A percentile compares a stretch with the other conserved stretches of the same genome.
Evolutionary conservation across 2,888 invertebrate species (phyloP).

Genomic region (Tineola bisselliella): DNA sequence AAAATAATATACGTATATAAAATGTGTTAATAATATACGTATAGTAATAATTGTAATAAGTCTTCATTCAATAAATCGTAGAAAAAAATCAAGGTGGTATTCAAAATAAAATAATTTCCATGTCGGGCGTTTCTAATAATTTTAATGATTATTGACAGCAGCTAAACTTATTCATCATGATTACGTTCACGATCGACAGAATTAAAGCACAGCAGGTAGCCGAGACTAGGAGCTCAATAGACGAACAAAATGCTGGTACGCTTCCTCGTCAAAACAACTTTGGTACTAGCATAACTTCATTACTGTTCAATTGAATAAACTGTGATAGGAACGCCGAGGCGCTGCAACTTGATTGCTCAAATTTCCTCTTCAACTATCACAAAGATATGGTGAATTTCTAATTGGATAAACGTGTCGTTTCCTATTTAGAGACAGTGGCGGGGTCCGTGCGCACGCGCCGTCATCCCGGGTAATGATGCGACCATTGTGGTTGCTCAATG

Average conservation of each 20-base stretch:
- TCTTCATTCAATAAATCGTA: neutral
- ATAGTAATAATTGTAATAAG: neutral
- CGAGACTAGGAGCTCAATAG: neutral
- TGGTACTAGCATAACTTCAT: conserved; percentile 56
- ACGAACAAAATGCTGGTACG: neutral
- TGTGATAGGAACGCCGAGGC: conserved; percentile 62
- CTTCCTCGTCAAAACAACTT: neutral
- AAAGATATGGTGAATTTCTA: conserved; percentile 70
- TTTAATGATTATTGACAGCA: conserved; percentile 10
- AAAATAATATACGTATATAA: no score
- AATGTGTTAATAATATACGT: no score
- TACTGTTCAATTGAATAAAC: conserved; percentile 68
- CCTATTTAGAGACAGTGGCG: conserved; percentile 66
- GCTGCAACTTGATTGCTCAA: conserved; percentile 67
- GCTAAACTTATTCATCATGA: conserved; percentile 8
- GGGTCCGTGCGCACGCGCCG: conserved; percentile 49
- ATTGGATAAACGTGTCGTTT: conserved; percentile 69
- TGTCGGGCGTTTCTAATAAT: conserved; percentile 8
- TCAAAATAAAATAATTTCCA: conserved; percentile 1
- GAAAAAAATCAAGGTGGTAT: neutral
- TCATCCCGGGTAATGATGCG: conserved; percentile 59
- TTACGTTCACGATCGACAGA: conserved; percentile 8
- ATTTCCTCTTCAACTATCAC: conserved; percentile 68
- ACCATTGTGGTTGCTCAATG: conserved; percentile 39
- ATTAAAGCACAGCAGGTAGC: conserved; percentile 11